Base-by-base conservation (phyloP, 2,888 invertebrate genomes). In the Portevinia maculata region DNA sequence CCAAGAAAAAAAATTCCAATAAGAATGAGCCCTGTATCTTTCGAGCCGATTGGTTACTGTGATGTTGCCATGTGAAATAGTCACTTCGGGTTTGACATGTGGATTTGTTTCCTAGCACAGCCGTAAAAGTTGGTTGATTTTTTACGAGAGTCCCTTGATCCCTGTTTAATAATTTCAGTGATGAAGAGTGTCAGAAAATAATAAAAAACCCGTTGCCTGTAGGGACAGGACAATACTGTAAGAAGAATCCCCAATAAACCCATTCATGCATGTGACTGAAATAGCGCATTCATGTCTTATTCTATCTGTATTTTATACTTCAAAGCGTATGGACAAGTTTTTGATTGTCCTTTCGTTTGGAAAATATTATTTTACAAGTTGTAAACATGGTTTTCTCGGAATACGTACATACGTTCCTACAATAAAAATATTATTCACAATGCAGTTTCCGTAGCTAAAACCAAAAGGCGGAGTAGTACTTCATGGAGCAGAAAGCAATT, bases 131-230 rank as follows among this genome's bases (percentile, higher is more conserved):
- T 70, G 37, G 21, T 52, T 70, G 9, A 30, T 59, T 46, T 70
- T 64, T 81, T 65, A 75, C 52, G 70, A 81, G 19, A 57, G 57
- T 81, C 81, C 81, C 81, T 81, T 64, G 70, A 75, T 81, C 81
- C 81, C 83, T 41, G 50, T 60, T 76, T 83, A 83, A 83, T 83
- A 76, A 78, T 78, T 78, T 65, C 71, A 83, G 53, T 78, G 71
- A 71, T 57, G 67, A 67, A 65, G 64, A 76, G 60, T 71, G 34
- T 71, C 44, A 34, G 21, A 62, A 52, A 74, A 67, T 59, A 76
- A 79, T 84, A 74, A 76, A n/a, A 79, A 62, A 53, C 44, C 32
- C 44, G 32, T n/a, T 1, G 6, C 9, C 28, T 28, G n/a, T 39
- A 50, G 37, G 11, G 37, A 64, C 8, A 21, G 21, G 9, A 11